Percentiles rank a stretch among this genome's conserved stretches.
phyloP scores from a whole-genome alignment of 2,797 vertebrate genomes.

The Brachyalestes nurse region DNA sequence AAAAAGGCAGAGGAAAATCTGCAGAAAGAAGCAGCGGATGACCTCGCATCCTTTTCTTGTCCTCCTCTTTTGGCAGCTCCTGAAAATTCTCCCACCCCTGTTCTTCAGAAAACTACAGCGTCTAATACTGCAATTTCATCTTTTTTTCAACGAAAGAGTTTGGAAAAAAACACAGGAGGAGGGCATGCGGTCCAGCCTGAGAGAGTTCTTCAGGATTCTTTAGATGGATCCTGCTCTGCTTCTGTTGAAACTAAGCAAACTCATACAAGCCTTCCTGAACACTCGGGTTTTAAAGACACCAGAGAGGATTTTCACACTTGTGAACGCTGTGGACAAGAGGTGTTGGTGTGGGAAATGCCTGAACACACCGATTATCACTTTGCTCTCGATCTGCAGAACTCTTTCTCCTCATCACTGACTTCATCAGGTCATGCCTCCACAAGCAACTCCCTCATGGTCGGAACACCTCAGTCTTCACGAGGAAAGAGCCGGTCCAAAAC shows the following conservation, averaged over 20 bases:
- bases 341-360: slow-evolving; percentile 90
- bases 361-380: slow-evolving; percentile 96
- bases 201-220: slow-evolving; percentile 16
- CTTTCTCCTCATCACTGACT: slow-evolving; percentile 70
- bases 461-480: slow-evolving; percentile 34
- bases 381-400: slow-evolving; percentile 90
- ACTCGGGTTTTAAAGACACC: slow-evolving; percentile 4
- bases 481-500: slow-evolving; percentile 80
- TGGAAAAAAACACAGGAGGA: slow-evolving; percentile 57
- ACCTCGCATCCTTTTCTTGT: neutral
- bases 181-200: neutral
- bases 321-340: slow-evolving; percentile 83
- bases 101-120: slow-evolving; percentile 33
- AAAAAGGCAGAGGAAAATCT: slow-evolving; percentile 61
- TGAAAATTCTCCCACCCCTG: slow-evolving; percentile 9
- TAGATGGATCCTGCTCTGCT: slow-evolving; percentile 11
- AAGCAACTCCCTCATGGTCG: slow-evolving; percentile 29
- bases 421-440: slow-evolving; percentile 45
- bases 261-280: neutral
- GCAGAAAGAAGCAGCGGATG: slow-evolving; percentile 26
- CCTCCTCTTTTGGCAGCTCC: neutral
- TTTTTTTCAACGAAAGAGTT: slow-evolving; percentile 73
- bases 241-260: neutral
- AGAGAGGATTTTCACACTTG: slow-evolving; percentile 81
- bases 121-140: slow-evolving; percentile 62